phyloP scores from a whole-genome alignment of 1,140 invertebrate genomes.

The Drosophila lini region DNA sequence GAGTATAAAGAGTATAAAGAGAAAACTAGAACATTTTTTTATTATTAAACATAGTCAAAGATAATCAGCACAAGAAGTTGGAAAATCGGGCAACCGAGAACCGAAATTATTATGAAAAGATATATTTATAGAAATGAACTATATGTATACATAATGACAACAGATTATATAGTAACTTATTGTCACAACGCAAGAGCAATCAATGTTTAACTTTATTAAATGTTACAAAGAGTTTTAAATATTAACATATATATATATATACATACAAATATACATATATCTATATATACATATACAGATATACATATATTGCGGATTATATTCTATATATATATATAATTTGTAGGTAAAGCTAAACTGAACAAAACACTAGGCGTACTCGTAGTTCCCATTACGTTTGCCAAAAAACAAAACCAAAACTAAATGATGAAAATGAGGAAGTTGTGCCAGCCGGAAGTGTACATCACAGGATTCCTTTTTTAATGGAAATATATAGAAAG shows the following conservation, averaged over 20 bases:
- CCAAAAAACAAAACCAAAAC: constrained; percentile 12
- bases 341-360: constrained; percentile 33
- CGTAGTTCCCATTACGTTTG: constrained; percentile 46
- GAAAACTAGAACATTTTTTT: constrained; percentile 42
- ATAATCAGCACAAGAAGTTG: constrained; percentile 54
- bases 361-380: constrained; percentile 54
- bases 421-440: not conserved
- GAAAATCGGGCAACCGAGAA: not conserved
- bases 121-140: constrained; percentile 63
- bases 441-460: constrained; percentile 18
- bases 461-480: not conserved
- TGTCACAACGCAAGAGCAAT: constrained; percentile 80
- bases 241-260: too few relatives aligned
- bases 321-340: constrained; percentile 41
- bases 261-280: constrained; percentile 15
- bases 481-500: not conserved
- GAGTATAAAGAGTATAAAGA: not conserved
- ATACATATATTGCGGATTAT: constrained; percentile 40
- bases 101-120: constrained; percentile 24
- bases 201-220: constrained; percentile 80
- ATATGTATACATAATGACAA: constrained; percentile 57
- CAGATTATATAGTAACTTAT: constrained; percentile 62
- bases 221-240: constrained; percentile 74
- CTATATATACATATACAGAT: constrained; percentile 28
- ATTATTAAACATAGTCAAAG: constrained; percentile 52